These are phyloP conservation scores for Sinocyclocheilus rhinocerous DNA, from an alignment of 2,113 vertebrate species.

Conservation along the genomic window DNA sequence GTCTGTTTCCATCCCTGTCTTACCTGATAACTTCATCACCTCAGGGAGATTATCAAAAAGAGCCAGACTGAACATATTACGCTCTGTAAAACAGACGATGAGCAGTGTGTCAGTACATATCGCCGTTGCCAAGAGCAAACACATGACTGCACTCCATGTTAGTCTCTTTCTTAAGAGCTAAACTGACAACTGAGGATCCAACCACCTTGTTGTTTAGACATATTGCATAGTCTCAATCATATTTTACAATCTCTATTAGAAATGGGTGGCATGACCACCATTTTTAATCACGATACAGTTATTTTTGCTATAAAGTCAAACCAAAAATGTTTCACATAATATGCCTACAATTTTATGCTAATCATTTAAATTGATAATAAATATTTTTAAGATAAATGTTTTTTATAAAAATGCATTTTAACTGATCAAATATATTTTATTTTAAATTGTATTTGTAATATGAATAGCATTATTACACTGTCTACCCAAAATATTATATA, in stretches of 20 bases:
- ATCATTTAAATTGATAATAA: neutral
- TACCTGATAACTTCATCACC: slow-evolving; percentile 29
- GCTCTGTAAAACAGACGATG: neutral
- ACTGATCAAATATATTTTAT: too few species aligned
- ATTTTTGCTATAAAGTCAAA: neutral
- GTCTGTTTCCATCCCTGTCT: slow-evolving; percentile 40
- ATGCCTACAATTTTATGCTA: neutral
- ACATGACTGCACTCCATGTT: neutral
- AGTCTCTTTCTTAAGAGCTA: neutral
- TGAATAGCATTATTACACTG: too few species aligned
- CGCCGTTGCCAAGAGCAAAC: neutral
- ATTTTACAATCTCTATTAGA: neutral
- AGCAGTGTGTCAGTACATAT: neutral
- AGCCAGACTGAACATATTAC: slow-evolving; percentile 8
- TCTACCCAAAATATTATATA: too few species aligned
- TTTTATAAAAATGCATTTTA: too few species aligned
- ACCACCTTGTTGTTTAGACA: neutral
- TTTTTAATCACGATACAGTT: neutral
- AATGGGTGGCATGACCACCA: neutral
- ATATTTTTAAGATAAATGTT: too few species aligned
- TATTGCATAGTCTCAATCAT: neutral
- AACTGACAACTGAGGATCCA: neutral
- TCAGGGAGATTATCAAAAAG: slow-evolving; percentile 6
- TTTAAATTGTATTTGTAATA: too few species aligned
- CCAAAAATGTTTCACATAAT: neutral